These are phyloP conservation scores for Podiceps cristatus DNA, from an alignment of 2,113 vertebrate genomes.

Conservation along the genomic window DNA sequence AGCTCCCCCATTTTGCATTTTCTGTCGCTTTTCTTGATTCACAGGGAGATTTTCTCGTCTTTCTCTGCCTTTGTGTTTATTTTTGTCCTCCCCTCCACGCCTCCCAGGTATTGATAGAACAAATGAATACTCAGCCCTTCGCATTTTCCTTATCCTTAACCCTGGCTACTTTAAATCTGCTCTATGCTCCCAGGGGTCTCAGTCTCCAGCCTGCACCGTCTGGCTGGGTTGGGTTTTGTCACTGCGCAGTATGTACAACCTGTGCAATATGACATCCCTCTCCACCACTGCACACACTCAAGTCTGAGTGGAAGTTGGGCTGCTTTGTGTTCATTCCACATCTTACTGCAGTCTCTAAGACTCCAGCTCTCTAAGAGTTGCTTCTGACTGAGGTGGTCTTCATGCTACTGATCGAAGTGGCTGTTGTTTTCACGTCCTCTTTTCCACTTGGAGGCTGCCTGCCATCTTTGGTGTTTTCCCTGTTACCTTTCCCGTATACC, in stretches of 20 bases:
- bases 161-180: not conserved
- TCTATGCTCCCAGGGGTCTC: not conserved
- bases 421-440: not conserved
- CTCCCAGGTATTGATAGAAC: not conserved
- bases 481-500: not conserved
- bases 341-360: not conserved
- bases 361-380: not conserved
- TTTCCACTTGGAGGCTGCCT: not conserved
- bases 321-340: not conserved
- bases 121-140: not conserved
- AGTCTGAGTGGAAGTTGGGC: not conserved
- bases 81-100: not conserved
- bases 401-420: not conserved
- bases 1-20: not conserved
- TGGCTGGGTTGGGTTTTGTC: not conserved
- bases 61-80: not conserved
- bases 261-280: not conserved
- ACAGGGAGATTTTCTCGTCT: not conserved
- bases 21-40: not conserved
- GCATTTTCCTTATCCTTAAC: not conserved
- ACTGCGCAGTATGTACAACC: not conserved
- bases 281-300: not conserved
- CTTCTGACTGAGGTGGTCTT: not conserved
- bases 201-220: not conserved
- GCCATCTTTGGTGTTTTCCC: not conserved